Evolutionary conservation across 2,888 invertebrate genomes (phyloP), one percentile per base, ranked within the genome.

Genomic region (Carterocephalus palaemon): DNA sequence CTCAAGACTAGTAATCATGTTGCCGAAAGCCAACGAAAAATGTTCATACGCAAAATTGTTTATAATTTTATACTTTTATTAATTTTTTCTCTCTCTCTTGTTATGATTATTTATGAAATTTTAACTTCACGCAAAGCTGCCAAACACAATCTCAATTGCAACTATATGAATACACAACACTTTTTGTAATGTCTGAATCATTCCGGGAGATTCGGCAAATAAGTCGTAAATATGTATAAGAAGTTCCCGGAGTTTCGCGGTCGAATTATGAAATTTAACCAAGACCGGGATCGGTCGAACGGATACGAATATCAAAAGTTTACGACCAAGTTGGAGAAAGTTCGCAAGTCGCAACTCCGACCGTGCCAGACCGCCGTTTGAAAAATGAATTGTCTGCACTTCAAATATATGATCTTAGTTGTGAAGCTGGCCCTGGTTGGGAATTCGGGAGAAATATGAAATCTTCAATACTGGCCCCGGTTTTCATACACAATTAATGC

Each of bases 301-400:
- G 72, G 72, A 69, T 71, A 65, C 72, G 81, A 79, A 81, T 81
- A 75, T 70, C 75, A 64, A 68, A 76, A 80, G 68, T 82, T 79
- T 64, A 56, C 57, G 62, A 59, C 64, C 53, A 76, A 79, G 65
- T 80, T 70, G 58, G 58, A 48, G 49, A 54, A 71, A 77, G 66
- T 76, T 72, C 50, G 51, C 49, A 64, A 71, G 70, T 70, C 71
- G 71, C 59, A 76, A 74, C 66, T 78, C 60, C 64, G 53, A 62
- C 69, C 67, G 66, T 62, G 64, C 68, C 15, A 42, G 42, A 63
- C 64, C 68, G 74, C 67, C 65, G 64, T 76, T 78, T 83, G 81
- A 83, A 84, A 84, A 84, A 84, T 84, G 81, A 82, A 82, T 84
- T 82, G 84, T 84, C 82, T 77, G 72, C 78, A 71, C 77, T 78